Evolutionary conservation across 2,113 vertebrate genomes (phyloP).

Genomic region (Cyanocitta stelleri): DNA sequence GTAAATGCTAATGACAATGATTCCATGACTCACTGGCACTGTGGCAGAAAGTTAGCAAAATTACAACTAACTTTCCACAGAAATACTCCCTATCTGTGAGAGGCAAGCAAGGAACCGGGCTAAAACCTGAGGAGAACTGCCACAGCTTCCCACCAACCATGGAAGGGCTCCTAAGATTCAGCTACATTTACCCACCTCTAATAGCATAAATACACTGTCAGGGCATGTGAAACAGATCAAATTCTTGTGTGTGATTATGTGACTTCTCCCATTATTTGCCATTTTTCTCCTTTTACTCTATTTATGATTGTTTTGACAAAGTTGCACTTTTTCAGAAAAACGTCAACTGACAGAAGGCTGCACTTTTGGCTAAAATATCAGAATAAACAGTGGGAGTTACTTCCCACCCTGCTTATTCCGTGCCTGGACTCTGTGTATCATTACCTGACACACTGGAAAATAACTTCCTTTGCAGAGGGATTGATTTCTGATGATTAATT

Average conservation of each 20-base stretch:
- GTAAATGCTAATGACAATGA: not conserved
- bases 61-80: not conserved
- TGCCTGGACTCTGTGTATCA: not conserved
- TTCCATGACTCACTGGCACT: not conserved
- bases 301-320: not conserved
- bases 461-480: not conserved
- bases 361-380: not conserved
- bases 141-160: not conserved
- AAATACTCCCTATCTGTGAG: not conserved
- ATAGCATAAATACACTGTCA: not conserved
- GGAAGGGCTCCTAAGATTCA: not conserved
- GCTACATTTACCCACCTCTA: not conserved
- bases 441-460: not conserved
- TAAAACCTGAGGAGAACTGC: not conserved
- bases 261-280: not conserved
- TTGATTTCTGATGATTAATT: not conserved
- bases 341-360: not conserved
- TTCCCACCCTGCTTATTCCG: not conserved
- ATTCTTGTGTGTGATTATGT: not conserved
- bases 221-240: not conserved
- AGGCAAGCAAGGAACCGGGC: not conserved
- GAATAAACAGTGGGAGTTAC: not conserved
- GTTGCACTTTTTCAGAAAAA: not conserved
- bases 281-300: not conserved
- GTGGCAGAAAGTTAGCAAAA: not conserved